Base-by-base conservation (phyloP, 2,113 vertebrate genomes). In the Notiomystis cincta region DNA sequence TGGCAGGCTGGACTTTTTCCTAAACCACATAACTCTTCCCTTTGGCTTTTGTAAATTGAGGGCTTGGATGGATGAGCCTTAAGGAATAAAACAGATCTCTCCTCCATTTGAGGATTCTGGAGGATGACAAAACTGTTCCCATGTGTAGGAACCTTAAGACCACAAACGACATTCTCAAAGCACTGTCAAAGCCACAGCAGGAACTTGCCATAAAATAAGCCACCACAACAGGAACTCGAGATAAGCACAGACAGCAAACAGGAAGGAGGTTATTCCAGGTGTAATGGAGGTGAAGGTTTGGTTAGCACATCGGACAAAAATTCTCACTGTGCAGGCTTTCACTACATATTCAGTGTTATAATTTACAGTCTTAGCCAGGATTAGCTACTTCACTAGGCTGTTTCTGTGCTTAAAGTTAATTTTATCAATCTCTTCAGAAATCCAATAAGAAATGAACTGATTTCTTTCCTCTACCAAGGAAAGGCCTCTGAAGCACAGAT, bases 221-320 rank as follows among this genome's bases (percentile, higher is more conserved):
- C 37, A 58, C 21, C 10, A 33, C 11, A 44, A 27, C 1, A 66
- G 18, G 37, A 37, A 22, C 12, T 28, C 0, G 0, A 51, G 22
- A 22, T 33, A 37, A 23, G 4, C 33, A 44, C 7, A 44, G 72
- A 53, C 8, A 71, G 25, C 8, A 71, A 69, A 61, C 5, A 25
- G 6, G 66, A 61, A 35, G 16, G 8, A 9, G 8, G 10, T 44
- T 30, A 24, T 60, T 70, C 8, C 31, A 61, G 38, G 10, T 13
- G 3, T 21, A 42, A 61, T 53, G 11, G 22, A 72, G 4, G 13
- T 33, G 33, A 53, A 44, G 13, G 21, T 71, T 53, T 61, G 31
- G 38, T 44, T 53, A 31, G 21, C 47, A 53, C 9, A 72, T 30
- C 2, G 9, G 21, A 37, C 16, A 37, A 45, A 71, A 72, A 53